phyloP scores from a whole-genome alignment of 1,140 invertebrate species.

The Micrasema longulum region DNA sequence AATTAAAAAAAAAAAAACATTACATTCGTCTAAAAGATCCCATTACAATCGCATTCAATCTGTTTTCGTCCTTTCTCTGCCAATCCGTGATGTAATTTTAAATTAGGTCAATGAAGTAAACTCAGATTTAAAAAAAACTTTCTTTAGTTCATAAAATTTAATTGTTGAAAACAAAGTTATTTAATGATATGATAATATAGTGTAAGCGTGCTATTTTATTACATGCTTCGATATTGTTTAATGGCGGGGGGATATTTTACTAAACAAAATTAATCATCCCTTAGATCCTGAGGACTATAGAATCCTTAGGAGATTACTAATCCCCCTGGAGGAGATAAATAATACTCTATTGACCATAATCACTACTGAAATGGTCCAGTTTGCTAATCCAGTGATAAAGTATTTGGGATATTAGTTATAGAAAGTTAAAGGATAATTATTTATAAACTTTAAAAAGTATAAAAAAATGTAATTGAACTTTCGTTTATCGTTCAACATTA shows the following conservation, averaged over 20 bases:
- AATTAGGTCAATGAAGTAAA: not conserved
- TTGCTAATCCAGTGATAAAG: not conserved
- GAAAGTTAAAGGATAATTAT: no score
- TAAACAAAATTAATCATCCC: conserved; percentile 49
- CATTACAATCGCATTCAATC: no score
- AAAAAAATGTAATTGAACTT: no score
- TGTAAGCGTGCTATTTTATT: not conserved
- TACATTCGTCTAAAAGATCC: no score
- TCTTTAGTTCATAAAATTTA: not conserved
- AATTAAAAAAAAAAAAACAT: no score
- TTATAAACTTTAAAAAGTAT: no score
- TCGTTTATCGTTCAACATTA: no score
- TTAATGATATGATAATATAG: not conserved
- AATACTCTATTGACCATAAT: conserved; percentile 37
- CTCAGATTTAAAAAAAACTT: not conserved
- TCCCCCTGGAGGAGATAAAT: conserved; percentile 43
- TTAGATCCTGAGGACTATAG: not conserved
- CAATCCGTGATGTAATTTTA: not conserved
- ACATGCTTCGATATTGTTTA: conserved; percentile 2
- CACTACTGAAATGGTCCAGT: not conserved
- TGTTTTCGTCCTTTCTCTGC: no score
- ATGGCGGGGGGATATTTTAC: conserved; percentile 26
- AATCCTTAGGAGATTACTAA: conserved; percentile 31
- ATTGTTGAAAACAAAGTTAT: not conserved
- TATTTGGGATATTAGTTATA: not conserved